Percentiles rank a stretch among this genome's conserved stretches.
phyloP scores from a whole-genome alignment of 2,797 vertebrate genomes.

The Sitta carolinensis region DNA sequence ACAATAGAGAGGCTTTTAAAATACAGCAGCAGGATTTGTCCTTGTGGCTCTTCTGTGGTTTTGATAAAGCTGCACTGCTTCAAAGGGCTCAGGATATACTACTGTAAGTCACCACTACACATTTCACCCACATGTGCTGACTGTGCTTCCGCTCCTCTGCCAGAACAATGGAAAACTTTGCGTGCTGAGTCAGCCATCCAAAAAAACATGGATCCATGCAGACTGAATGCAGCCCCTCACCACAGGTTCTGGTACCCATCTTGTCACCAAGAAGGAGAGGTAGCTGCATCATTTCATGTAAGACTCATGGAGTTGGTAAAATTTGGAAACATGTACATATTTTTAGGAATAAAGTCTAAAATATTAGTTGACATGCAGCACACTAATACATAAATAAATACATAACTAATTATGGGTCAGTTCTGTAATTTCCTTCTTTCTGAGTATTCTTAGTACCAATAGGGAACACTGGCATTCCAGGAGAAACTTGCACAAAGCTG shows the following conservation, averaged over 20 bases:
- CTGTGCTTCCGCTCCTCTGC: neutral
- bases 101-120: neutral
- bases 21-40: neutral
- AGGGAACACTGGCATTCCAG: neutral
- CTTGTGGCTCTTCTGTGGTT: neutral
- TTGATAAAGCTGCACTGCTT: neutral
- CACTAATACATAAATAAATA: neutral
- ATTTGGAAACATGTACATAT: neutral
- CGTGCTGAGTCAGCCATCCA: neutral
- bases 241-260: neutral
- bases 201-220: fast-evolving
- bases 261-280: neutral
- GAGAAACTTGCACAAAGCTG: neutral
- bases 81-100: conserved; percentile 15
- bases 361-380: neutral
- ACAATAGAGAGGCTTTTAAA: neutral
- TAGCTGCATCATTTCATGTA: fast-evolving
- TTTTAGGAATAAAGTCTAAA: neutral
- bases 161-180: conserved; percentile 5
- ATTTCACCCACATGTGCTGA: conserved; percentile 59
- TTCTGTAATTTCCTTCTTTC: neutral
- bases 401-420: neutral
- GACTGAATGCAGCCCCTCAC: neutral
- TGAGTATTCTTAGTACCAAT: neutral
- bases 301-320: neutral